phyloP scores from a whole-genome alignment of 2,888 invertebrate species.

The Bimastos eiseni region DNA sequence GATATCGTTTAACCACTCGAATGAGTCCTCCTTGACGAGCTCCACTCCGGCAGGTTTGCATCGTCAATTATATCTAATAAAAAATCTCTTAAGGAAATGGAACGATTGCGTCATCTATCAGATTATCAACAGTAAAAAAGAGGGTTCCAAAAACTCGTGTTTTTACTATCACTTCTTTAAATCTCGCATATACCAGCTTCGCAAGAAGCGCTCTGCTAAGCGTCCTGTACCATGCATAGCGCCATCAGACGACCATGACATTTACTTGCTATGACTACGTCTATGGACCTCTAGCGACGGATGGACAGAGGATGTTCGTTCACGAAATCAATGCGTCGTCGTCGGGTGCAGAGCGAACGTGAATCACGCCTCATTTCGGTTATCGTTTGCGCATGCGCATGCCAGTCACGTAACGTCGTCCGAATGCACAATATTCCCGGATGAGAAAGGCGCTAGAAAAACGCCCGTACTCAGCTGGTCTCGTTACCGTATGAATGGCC shows the following conservation, averaged over 20 bases:
- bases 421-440: background rate
- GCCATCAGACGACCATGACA: background rate
- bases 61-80: too few relatives aligned
- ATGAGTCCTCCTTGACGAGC: too few relatives aligned
- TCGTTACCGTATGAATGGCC: background rate
- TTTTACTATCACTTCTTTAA: too few relatives aligned
- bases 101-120: too few relatives aligned
- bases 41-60: too few relatives aligned
- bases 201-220: too few relatives aligned
- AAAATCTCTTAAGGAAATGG: too few relatives aligned
- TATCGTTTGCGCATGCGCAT: background rate
- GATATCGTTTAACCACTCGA: too few relatives aligned
- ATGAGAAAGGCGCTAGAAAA: background rate
- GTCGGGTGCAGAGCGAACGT: background rate
- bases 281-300: background rate
- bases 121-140: too few relatives aligned
- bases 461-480: background rate
- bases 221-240: too few relatives aligned
- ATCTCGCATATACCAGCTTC: too few relatives aligned
- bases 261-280: background rate
- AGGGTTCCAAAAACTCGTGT: too few relatives aligned
- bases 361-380: conserved; percentile 4
- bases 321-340: background rate
- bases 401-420: background rate
- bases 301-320: background rate